Evolutionary conservation across 2,113 vertebrate species (phyloP).

Genomic region (Megaptera novaeangliae): DNA sequence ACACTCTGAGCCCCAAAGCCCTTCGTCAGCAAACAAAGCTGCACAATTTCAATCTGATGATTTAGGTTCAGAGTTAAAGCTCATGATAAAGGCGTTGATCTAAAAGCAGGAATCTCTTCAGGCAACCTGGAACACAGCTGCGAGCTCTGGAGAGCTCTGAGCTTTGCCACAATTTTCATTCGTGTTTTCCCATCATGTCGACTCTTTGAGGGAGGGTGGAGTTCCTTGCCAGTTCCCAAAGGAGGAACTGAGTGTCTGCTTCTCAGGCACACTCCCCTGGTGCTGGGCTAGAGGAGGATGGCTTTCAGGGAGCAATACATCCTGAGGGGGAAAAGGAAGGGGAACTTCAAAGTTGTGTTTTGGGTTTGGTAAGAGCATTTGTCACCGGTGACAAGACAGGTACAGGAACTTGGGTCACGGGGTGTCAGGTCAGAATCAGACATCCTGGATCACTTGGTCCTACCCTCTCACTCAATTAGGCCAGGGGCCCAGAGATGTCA

Average conservation of each 20-base stretch:
- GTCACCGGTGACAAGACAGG: neutral
- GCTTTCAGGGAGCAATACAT: neutral
- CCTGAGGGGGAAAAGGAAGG: neutral
- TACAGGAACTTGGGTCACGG: neutral
- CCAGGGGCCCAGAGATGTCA: neutral
- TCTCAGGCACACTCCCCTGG: neutral
- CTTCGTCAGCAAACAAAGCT: neutral
- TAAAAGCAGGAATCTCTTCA: neutral
- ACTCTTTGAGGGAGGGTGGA: neutral
- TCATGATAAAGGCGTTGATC: neutral
- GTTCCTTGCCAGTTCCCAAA: neutral
- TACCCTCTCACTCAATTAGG: neutral
- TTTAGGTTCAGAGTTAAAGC: neutral
- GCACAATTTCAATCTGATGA: neutral
- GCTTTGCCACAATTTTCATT: neutral
- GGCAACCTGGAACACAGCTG: neutral
- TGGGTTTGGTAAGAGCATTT: neutral
- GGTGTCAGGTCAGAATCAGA: neutral
- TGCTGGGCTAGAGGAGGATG: neutral
- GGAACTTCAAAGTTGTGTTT: neutral
- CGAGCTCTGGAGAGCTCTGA: neutral
- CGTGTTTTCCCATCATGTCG: neutral
- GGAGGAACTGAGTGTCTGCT: neutral
- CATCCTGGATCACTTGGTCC: neutral
- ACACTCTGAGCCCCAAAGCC: neutral